These are phyloP conservation scores for Ommatoiulus sabulosus DNA, from an alignment of 2,888 invertebrate genomes.

Conservation along the genomic window DNA sequence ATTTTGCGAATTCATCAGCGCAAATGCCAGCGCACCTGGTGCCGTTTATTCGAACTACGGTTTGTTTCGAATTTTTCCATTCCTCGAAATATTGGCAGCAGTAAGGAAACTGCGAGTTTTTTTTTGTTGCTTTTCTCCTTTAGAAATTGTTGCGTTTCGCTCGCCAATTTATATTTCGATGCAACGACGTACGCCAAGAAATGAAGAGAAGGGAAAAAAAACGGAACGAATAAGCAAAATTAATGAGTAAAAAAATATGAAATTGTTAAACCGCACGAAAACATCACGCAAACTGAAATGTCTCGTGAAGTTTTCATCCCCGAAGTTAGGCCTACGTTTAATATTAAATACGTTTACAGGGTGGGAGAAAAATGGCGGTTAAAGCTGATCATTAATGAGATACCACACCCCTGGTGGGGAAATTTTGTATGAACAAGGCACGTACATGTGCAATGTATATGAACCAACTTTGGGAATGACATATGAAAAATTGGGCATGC, in stretches of 20 bases:
- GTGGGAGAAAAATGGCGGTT: not conserved
- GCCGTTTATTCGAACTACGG: not conserved
- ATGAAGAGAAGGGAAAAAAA: not conserved
- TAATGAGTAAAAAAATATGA: conserved; percentile 31
- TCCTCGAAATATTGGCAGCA: not conserved
- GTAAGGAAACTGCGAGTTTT: not conserved
- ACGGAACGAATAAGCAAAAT: not conserved
- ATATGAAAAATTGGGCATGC: too few relatives aligned
- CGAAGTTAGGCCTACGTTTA: not conserved
- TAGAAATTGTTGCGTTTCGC: conserved; percentile 5
- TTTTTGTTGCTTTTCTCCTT: not conserved
- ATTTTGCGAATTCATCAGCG: not conserved
- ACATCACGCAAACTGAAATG: conserved; percentile 14
- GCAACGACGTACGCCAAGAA: not conserved
- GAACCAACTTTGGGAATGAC: too few relatives aligned
- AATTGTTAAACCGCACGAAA: conserved; percentile 25
- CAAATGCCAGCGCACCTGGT: not conserved
- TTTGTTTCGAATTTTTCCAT: not conserved
- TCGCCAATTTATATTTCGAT: not conserved
- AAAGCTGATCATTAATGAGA: too few relatives aligned
- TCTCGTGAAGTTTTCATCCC: not conserved
- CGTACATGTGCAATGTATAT: too few relatives aligned
- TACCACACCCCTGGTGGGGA: too few relatives aligned
- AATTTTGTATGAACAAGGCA: too few relatives aligned
- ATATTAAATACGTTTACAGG: not conserved